A percentile compares a stretch with the other conserved stretches of the same genome.
These are phyloP conservation scores for Anolis carolinensis DNA, from an alignment of 2,113 vertebrate genomes.

Conservation along the genomic window DNA sequence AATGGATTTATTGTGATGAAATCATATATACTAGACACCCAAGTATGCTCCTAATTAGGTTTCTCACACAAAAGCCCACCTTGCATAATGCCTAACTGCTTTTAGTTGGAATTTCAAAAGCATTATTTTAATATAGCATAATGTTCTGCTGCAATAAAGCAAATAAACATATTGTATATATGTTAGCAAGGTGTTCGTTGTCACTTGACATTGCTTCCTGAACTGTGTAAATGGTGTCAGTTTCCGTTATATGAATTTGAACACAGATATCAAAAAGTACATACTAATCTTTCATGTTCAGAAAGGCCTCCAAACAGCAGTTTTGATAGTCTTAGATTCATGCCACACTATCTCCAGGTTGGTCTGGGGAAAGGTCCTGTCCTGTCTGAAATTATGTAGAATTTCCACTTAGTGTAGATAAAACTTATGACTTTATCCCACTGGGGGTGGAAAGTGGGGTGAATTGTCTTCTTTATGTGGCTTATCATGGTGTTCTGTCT, in stretches of 20 bases:
- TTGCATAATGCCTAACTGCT: neutral
- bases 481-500: no score
- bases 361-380: no score
- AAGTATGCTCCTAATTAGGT: neutral
- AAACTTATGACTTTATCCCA: no score
- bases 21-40: neutral
- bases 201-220: neutral
- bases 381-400: neutral
- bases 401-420: no score
- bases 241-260: neutral
- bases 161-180: neutral
- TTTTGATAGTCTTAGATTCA: neutral
- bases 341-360: neutral
- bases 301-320: neutral
- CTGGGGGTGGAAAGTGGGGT: no score
- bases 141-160: neutral
- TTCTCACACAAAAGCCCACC: neutral
- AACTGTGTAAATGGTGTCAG: no score
- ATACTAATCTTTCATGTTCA: neutral
- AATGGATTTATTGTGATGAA: conserved; percentile 1
- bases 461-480: no score
- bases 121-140: neutral
- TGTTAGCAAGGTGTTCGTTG: neutral
- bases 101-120: neutral
- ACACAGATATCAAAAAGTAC: neutral